These are phyloP conservation scores for Bellardia pandia DNA, from an alignment of 2,888 invertebrate species.

Conservation along the genomic window DNA sequence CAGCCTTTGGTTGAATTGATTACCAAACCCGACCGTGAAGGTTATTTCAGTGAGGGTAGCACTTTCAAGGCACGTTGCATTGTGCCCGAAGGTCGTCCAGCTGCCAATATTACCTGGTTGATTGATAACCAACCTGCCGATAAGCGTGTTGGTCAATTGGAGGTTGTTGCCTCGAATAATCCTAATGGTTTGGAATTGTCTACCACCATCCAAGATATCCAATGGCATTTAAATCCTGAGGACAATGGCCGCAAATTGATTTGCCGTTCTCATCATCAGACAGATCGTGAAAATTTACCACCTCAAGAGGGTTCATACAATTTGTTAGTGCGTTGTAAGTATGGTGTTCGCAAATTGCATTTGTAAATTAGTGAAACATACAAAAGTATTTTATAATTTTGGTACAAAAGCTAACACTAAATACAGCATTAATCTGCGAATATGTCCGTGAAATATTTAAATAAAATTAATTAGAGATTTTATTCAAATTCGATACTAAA, in stretches of 20 bases:
- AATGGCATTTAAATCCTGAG: constrained; percentile 86
- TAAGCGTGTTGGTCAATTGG: constrained; percentile 86
- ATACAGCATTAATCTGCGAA: too few species aligned
- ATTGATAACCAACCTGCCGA: constrained; percentile 88
- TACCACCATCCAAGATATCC: constrained; percentile 88
- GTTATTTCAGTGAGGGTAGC: constrained; percentile 85
- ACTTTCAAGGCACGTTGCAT: constrained; percentile 88
- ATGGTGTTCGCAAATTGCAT: neutral
- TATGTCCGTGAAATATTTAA: too few species aligned
- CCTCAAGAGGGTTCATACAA: constrained; percentile 80
- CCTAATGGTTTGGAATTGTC: constrained; percentile 86
- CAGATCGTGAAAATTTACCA: constrained; percentile 80
- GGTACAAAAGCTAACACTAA: too few species aligned
- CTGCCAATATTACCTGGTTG: constrained; percentile 90
- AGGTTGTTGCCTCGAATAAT: constrained; percentile 81
- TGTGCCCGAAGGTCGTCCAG: constrained; percentile 89
- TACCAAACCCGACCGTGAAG: constrained; percentile 79
- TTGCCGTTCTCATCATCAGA: constrained; percentile 88
- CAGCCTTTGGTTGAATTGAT: constrained; percentile 81
- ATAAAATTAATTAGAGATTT: too few species aligned
- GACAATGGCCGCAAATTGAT: constrained; percentile 88
- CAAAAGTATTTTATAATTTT: too few species aligned
- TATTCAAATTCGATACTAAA: too few species aligned
- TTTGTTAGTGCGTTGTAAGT: constrained; percentile 87
- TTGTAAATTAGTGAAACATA: too few species aligned